These are phyloP conservation scores for Xiphophorus maculatus DNA, from an alignment of 2,113 vertebrate species.

Conservation along the genomic window DNA sequence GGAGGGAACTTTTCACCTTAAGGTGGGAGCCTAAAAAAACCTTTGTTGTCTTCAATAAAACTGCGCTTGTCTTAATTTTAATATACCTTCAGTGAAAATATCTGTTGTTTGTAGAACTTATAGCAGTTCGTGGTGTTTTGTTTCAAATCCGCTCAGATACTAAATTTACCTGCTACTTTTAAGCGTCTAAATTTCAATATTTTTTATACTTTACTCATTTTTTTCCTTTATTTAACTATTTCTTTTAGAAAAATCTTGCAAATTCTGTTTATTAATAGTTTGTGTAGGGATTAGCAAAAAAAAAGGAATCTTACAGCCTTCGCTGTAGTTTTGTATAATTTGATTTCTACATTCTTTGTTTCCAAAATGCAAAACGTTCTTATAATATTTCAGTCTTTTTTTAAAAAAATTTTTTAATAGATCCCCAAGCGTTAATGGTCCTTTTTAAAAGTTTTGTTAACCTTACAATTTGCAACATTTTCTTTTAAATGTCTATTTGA, in stretches of 20 bases:
- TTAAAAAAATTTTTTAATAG: not conserved
- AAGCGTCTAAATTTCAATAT: not conserved
- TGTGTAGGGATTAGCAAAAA: too few species aligned
- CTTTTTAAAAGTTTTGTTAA: not conserved
- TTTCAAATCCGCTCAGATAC: not conserved
- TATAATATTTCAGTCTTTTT: not conserved
- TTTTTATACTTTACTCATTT: too few species aligned
- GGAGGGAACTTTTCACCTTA: not conserved
- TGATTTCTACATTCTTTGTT: not conserved
- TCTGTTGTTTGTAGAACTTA: not conserved
- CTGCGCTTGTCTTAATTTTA: not conserved
- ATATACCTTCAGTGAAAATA: not conserved
- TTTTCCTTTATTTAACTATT: too few species aligned
- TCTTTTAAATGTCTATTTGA: not conserved
- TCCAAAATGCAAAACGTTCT: not conserved
- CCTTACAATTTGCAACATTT: not conserved
- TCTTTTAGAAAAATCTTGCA: too few species aligned
- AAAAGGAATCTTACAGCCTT: too few species aligned
- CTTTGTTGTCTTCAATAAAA: not conserved
- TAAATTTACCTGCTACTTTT: not conserved
- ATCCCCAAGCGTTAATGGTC: not conserved
- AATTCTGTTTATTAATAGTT: too few species aligned
- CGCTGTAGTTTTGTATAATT: too few species aligned
- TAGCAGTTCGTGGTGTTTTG: not conserved
- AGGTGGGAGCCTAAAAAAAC: not conserved